Conservation (phyloP, 2,797 vertebrate genomes). For the Trachurus trachurus region DNA sequence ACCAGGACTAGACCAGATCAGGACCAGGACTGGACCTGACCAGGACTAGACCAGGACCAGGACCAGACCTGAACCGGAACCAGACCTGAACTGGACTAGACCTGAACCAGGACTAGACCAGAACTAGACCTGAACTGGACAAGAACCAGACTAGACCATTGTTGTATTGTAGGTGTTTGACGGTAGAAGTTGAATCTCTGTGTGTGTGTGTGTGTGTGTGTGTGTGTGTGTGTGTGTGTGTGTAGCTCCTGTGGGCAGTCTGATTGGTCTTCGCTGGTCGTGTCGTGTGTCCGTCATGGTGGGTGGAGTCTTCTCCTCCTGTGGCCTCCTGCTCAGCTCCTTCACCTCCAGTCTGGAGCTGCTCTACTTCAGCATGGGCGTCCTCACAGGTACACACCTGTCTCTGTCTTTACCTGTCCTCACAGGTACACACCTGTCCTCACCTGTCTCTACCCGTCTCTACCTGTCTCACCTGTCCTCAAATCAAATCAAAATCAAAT, state of each 20-base stretch:
- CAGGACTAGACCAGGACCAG: too few species aligned
- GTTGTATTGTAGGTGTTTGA: too few species aligned
- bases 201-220: background rate
- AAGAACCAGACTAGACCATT: too few species aligned
- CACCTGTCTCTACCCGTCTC: background rate
- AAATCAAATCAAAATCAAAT: too few species aligned
- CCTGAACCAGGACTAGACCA: too few species aligned
- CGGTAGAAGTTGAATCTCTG: too few species aligned
- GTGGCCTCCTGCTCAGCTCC: conserved; percentile 92
- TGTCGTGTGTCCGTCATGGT: conserved; percentile 92
- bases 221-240: conserved; percentile 25
- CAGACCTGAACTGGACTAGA: too few species aligned
- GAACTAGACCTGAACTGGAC: too few species aligned
- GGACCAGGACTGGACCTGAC: too few species aligned
- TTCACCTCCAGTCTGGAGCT: conserved; percentile 92
- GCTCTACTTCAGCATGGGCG: conserved; percentile 92
- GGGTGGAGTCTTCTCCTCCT: conserved; percentile 93
- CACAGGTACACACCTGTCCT: background rate
- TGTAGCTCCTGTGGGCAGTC: conserved; percentile 92
- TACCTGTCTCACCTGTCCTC: too few species aligned
- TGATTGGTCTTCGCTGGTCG: conserved; percentile 92
- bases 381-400: conserved; percentile 89
- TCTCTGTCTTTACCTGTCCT: background rate
- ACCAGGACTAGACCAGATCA: too few species aligned
- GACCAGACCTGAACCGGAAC: too few species aligned